Base-by-base conservation (phyloP, 2,888 invertebrate genomes). In the Eupithecia abbreviata region DNA sequence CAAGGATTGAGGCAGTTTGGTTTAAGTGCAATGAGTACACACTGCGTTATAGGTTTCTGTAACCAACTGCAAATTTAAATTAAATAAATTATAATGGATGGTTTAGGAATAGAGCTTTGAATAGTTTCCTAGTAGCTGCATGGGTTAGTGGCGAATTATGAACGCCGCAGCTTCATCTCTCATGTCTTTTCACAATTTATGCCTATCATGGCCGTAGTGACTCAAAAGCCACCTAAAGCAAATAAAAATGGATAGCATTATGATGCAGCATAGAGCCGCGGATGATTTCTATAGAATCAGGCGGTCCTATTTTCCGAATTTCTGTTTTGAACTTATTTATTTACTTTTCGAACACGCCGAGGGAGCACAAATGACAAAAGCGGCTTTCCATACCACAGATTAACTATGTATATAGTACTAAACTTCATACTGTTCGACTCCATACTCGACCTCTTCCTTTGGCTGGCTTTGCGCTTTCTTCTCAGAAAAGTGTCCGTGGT, bases 1-100 rank as follows among this genome's bases (percentile, higher is more conserved):
- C 74, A 72, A 69, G 75, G 55, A 75, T 58, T 47, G 71, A 49
- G 69, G 51, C 66, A 47, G 74, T 65, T 47, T 42, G 72, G 67
- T 73, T 70, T 76, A 62, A 71, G 58, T 73, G 67, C 42, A 70
- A 43, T 51, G 42, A n/a, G 62, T 41, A 65, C 62, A 76, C 43
- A 3, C 7, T 49, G 55, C 55, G 47, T 18, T 55, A 30, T 43
- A 41, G 51, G 62, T 43, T 68, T 68, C 18, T 72, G 18, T 66
- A 42, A 2, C 55, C 7, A 9, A 58, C 9, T 18, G 18, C 9
- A 58, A 58, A n/a, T n/a, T n/a, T n/a, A n/a, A n/a, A n/a, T n/a
- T n/a, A n/a, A n/a, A n/a, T n/a, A n/a, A n/a, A 58, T 9, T 58
- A 18, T 58, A 58, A 30, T 18, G 58, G 7, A n/a, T 30, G 30